Conservation (phyloP, 2,888 invertebrate genomes). For the Drosophila diplacantha region DNA sequence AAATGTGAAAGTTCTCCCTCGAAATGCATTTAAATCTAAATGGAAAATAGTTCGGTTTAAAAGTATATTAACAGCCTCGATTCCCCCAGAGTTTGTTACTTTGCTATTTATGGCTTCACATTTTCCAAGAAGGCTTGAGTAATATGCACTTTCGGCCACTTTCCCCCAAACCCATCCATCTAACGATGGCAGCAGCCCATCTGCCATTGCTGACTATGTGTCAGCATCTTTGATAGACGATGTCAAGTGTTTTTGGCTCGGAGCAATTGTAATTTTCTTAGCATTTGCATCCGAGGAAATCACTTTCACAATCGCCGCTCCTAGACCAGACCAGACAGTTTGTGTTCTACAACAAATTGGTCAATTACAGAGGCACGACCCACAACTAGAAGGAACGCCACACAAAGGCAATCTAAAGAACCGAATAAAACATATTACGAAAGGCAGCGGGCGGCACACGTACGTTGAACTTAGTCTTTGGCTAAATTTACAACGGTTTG, state of each 20-base stretch:
- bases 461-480: conserved; percentile 66
- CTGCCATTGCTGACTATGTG: conserved; percentile 12
- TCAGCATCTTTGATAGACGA: conserved; percentile 66
- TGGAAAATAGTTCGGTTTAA: background rate
- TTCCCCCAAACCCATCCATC: conserved; percentile 6
- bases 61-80: background rate
- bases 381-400: conserved; percentile 11
- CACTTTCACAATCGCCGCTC: conserved; percentile 59
- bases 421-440: conserved; percentile 9
- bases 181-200: conserved; percentile 26
- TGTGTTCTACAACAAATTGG: conserved; percentile 54
- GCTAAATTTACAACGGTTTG: conserved; percentile 60
- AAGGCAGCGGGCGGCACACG: conserved; percentile 43
- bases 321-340: conserved; percentile 10
- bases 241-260: conserved; percentile 63
- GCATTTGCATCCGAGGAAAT: conserved; percentile 36
- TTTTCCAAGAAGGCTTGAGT: background rate
- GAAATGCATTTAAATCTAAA: background rate
- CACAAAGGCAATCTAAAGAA: conserved; percentile 26
- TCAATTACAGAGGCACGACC: conserved; percentile 54
- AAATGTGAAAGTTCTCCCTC: background rate
- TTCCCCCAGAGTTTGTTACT: background rate
- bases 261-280: conserved; percentile 13
- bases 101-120: background rate
- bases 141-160: background rate